phyloP scores from a whole-genome alignment of 2,797 vertebrate species.

The Pseudochirops cupreus region DNA sequence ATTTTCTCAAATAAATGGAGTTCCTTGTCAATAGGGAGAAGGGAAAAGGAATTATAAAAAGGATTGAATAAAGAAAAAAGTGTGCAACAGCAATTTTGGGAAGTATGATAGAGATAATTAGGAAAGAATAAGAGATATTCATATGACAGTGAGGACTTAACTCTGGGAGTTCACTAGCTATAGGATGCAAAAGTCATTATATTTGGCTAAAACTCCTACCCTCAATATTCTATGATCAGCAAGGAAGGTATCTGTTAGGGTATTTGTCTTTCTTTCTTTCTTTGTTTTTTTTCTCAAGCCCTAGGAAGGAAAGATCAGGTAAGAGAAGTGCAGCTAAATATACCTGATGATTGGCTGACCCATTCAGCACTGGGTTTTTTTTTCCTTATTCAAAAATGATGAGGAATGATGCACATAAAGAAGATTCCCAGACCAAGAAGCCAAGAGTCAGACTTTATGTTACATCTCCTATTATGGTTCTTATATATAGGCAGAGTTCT shows the following conservation, averaged over 20 bases:
- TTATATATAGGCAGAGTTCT: background rate
- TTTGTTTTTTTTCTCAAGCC: background rate
- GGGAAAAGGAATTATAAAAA: background rate
- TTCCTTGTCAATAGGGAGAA: background rate
- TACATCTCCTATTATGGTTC: background rate
- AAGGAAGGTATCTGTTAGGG: background rate
- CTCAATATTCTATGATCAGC: background rate
- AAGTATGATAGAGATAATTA: no score
- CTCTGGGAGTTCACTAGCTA: background rate
- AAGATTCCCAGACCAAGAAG: background rate
- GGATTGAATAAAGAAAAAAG: background rate
- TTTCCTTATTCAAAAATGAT: no score
- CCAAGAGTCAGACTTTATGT: background rate
- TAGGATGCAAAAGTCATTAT: background rate
- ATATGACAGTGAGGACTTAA: background rate
- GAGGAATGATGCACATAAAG: background rate
- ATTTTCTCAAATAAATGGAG: background rate
- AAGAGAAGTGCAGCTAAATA: no score
- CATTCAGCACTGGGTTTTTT: no score
- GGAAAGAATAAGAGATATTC: no score
- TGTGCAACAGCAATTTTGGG: no score
- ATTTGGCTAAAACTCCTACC: background rate
- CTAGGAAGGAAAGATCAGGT: background rate
- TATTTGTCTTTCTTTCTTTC: no score
- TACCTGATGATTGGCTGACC: no score